Evolutionary conservation across 2,888 invertebrate species (phyloP), one percentile per base, ranked within the genome.

Genomic region (Helicoverpa assulta): DNA sequence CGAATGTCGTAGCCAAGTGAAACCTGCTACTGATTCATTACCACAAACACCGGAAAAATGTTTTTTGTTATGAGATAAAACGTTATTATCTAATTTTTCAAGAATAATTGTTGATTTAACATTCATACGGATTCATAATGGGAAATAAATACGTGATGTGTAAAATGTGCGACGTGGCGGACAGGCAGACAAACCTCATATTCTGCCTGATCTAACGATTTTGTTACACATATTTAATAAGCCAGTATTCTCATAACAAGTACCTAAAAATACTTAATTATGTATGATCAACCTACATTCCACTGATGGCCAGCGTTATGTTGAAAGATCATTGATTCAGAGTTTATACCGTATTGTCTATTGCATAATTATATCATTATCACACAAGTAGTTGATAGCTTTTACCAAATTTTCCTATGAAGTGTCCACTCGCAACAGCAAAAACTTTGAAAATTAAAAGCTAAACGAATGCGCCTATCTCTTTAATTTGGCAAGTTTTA

Each of bases 1-100:
- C 90, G 86, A 92, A 91, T 89, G 86, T 85, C 86, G 84, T 82
- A 86, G 81, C 84, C 75, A 84, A 86, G 78, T 83, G 75, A 81
- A 83, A 82, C 76, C 82, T 73, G 82, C 80, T 79, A 83, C 83
- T 82, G 76, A 83, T 81, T 82, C 76, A 74, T 67, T 71, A 68
- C 52, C 52, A 66, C 56, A 26, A 62, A 58, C 71, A 77, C n/a
- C 19, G 52, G 14, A 58, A 53, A 26, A 57, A 67, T 29, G 21
- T n/a, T 14, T 16, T 21, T 53, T 26, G 18, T 67, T 2, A n/a
- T 57, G 2, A 12, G 21, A 14, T 40, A 26, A 26, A 26, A 54
- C 26, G 2, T 26, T 26, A 26, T 43, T 43, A 43, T 12, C 14
- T 16, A 54, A 14, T 55, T 70, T 16, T 10, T 37, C 57, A 59